Evolutionary conservation across 2,797 vertebrate genomes (phyloP).

Genomic region (Muscicapa comitata): DNA sequence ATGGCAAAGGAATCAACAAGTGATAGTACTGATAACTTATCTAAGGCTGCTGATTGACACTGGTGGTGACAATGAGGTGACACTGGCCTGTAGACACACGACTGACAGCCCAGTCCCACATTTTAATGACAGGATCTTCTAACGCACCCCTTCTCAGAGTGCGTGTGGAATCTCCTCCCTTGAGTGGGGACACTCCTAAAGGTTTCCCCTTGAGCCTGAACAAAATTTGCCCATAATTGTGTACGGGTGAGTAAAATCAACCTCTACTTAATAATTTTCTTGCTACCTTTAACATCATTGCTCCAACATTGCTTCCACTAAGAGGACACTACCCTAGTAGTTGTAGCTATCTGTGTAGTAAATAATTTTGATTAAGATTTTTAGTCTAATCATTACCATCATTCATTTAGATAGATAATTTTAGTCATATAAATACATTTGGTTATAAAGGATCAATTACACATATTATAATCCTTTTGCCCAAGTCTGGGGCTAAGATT

Average conservation of each 20-base stretch:
- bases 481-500: background rate
- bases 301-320: background rate
- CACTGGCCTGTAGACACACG: background rate
- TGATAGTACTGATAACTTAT: background rate
- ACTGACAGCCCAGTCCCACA: background rate
- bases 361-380: background rate
- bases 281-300: background rate
- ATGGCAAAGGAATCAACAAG: background rate
- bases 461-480: background rate
- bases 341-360: background rate
- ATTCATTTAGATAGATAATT: background rate
- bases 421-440: background rate
- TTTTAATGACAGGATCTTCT: background rate
- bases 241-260: background rate
- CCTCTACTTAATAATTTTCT: background rate
- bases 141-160: background rate
- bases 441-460: background rate
- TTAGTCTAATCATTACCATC: background rate
- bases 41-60: background rate
- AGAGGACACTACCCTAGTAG: background rate
- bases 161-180: background rate
- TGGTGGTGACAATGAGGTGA: background rate
- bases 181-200: background rate
- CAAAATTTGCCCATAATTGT: background rate
- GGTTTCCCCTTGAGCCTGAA: background rate